Conservation (phyloP, 2,113 vertebrate genomes). For the Crotalus viridis region DNA sequence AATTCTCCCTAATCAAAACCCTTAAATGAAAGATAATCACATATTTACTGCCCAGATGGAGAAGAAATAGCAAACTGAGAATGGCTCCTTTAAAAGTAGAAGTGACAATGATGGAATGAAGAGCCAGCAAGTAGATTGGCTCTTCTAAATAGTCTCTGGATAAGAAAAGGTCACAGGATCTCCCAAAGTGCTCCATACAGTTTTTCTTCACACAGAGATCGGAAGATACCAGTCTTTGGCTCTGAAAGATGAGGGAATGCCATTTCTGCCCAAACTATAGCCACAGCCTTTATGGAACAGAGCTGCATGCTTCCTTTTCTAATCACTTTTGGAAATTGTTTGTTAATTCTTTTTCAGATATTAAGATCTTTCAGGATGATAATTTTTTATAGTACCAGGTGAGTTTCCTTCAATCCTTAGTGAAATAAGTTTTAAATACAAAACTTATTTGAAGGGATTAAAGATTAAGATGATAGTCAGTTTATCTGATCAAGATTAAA, state of each 20-base stretch:
- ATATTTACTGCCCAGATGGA: background rate
- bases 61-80: background rate
- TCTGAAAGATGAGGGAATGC: background rate
- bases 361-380: background rate
- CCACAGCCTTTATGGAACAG: background rate
- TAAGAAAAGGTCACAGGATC: background rate
- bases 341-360: background rate
- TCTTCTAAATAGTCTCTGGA: background rate
- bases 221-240: background rate
- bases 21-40: background rate
- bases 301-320: background rate
- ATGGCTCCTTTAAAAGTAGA: background rate
- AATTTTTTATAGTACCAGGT: background rate
- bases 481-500: background rate
- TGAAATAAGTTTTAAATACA: background rate
- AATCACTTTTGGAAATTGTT: background rate
- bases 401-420: background rate
- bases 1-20: slow-evolving; percentile 6
- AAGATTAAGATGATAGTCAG: background rate
- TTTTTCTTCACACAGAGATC: background rate
- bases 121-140: background rate
- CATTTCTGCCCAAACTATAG: background rate
- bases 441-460: background rate
- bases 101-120: background rate
- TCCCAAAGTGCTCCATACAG: background rate